Percentiles rank a stretch among this genome's conserved stretches.
phyloP scores from a whole-genome alignment of 1,140 invertebrate genomes.

The Zaprionus camerounensis region DNA sequence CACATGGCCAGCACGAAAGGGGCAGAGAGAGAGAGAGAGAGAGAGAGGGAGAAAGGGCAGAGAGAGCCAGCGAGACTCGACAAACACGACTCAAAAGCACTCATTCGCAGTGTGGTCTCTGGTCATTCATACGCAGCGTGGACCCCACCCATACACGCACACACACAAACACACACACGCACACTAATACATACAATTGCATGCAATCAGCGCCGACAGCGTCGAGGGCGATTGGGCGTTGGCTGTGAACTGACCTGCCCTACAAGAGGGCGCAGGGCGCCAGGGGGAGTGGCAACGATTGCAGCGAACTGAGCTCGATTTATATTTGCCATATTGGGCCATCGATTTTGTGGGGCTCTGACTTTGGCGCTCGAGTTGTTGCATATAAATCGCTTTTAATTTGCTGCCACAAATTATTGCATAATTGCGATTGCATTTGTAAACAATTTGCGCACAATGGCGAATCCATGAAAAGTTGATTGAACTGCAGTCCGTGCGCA shows the following conservation, averaged over 20 bases:
- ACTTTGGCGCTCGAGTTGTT: constrained; percentile 14
- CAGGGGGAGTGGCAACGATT: no score
- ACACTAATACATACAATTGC: constrained; percentile 57
- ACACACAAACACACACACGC: constrained; percentile 26
- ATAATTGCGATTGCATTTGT: constrained; percentile 79
- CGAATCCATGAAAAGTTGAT: constrained; percentile 65
- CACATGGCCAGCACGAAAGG: constrained; percentile 36
- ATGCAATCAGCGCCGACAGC: constrained; percentile 68
- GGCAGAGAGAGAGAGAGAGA: constrained; percentile 9
- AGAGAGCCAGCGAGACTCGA: constrained; percentile 13
- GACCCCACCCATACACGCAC: constrained; percentile 35
- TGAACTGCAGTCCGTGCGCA: constrained; percentile 52
- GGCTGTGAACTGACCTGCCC: constrained; percentile 65
- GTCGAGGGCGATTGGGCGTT: constrained; percentile 62
- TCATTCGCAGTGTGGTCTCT: constrained; percentile 79
- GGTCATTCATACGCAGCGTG: constrained; percentile 79
- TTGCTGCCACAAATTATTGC: constrained; percentile 78
- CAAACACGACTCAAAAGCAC: constrained; percentile 70
- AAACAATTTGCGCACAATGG: constrained; percentile 74
- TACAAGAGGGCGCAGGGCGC: not conserved
- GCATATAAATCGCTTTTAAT: constrained; percentile 77
- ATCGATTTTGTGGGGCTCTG: constrained; percentile 58
- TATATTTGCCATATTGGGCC: constrained; percentile 69
- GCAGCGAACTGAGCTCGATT: constrained; percentile 41
- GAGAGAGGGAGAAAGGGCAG: constrained; percentile 8